phyloP scores from a whole-genome alignment of 2,888 invertebrate genomes.

The Neoitamus cyanurus region DNA sequence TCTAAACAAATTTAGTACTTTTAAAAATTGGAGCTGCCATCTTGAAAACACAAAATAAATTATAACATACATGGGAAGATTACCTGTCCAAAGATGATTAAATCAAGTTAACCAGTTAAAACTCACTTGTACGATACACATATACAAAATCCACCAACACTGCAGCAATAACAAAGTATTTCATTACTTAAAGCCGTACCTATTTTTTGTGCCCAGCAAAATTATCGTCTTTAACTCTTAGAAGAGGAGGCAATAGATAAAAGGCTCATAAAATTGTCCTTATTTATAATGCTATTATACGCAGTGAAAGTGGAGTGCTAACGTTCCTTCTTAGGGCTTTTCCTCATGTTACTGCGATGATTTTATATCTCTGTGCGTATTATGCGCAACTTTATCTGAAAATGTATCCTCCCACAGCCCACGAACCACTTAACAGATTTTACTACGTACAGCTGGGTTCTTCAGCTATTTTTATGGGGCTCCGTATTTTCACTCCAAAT shows the following conservation, averaged over 20 bases:
- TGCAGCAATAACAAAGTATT: too few species aligned
- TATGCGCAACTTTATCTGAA: background rate
- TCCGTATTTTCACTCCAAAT: background rate
- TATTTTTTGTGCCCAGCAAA: background rate
- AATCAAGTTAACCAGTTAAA: too few species aligned
- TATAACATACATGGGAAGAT: too few species aligned
- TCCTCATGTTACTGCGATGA: background rate
- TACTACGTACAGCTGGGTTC: background rate
- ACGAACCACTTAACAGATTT: background rate
- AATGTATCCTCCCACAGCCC: background rate
- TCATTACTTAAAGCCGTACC: too few species aligned
- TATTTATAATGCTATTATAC: background rate
- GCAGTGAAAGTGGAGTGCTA: background rate
- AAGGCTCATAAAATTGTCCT: background rate
- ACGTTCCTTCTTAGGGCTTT: background rate
- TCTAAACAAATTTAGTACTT: too few species aligned
- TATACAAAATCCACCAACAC: too few species aligned
- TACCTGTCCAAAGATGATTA: too few species aligned
- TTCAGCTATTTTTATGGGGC: background rate
- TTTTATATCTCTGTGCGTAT: background rate
- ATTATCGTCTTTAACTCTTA: background rate
- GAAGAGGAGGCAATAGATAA: background rate
- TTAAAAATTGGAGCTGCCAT: too few species aligned
- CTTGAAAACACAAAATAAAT: too few species aligned
- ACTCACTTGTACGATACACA: too few species aligned